phyloP scores from a whole-genome alignment of 2,113 vertebrate species.

The Ammodytes dubius region DNA sequence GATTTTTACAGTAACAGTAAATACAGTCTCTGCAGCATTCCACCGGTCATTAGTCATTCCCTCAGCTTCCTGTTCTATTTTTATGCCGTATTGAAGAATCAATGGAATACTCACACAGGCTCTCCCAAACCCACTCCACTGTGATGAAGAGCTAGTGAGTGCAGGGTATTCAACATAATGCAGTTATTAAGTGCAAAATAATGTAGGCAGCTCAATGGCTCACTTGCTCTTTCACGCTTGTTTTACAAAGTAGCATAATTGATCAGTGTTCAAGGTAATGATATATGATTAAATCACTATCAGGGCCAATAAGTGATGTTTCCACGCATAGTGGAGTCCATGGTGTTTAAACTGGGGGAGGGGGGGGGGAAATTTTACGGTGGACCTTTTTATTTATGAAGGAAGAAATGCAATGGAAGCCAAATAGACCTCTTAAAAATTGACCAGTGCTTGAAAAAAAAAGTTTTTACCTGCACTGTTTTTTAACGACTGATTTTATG shows the following conservation, averaged over 20 bases:
- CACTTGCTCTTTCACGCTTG: neutral
- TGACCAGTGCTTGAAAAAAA: too few species aligned
- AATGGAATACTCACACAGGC: conserved; percentile 20
- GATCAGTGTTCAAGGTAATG: neutral
- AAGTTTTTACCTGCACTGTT: too few species aligned
- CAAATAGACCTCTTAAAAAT: too few species aligned
- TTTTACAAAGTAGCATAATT: conserved; percentile 4
- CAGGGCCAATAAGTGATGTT: neutral
- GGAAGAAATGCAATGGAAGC: too few species aligned
- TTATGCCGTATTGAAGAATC: conserved; percentile 36
- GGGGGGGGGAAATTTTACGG: neutral
- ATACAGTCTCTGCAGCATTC: neutral
- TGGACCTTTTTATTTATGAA: too few species aligned
- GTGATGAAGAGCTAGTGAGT: conserved; percentile 45
- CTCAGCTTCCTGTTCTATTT: conserved; percentile 30
- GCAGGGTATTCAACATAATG: conserved; percentile 35
- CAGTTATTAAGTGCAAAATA: conserved; percentile 35
- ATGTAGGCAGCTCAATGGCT: conserved; percentile 2
- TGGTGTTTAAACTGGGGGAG: neutral
- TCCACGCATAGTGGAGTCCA: neutral
- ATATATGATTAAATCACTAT: neutral
- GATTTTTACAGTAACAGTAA: neutral
- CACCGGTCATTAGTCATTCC: conserved; percentile 37
- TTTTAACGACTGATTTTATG: neutral
- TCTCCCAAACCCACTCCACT: conserved; percentile 43